These are phyloP conservation scores for Agrilus mali DNA, from an alignment of 2,888 invertebrate species.

Conservation along the genomic window DNA sequence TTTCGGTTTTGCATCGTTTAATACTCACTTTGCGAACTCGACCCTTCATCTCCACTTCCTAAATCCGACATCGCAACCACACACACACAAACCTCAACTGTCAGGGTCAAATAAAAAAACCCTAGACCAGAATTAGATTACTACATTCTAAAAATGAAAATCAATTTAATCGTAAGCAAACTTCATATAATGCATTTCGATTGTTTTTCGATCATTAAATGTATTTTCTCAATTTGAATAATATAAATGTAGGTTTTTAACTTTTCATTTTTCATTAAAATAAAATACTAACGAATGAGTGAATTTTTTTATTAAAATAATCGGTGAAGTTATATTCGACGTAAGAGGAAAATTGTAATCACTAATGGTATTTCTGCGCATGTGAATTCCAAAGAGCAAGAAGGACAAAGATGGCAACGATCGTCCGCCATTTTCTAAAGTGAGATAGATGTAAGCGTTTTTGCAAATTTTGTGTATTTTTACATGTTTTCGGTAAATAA, in stretches of 20 bases:
- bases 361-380: conserved; percentile 5
- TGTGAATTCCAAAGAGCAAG: conserved; percentile 16
- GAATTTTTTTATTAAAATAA: too few species aligned
- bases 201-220: too few species aligned
- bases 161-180: neutral
- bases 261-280: too few species aligned
- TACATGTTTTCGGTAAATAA: conserved; percentile 3
- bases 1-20: neutral
- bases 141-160: conserved; percentile 1
- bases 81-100: conserved; percentile 31
- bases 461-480: conserved; percentile 24
- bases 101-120: conserved; percentile 19
- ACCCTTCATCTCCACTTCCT: conserved; percentile 68
- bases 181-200: too few species aligned
- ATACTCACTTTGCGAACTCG: conserved; percentile 66
- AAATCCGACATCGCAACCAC: conserved; percentile 59
- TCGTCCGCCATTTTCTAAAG: conserved; percentile 38
- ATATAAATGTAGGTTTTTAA: too few species aligned
- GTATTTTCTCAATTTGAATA: too few species aligned
- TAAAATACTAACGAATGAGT: too few species aligned
- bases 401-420: conserved; percentile 37
- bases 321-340: conserved; percentile 5
- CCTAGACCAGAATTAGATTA: conserved; percentile 1
- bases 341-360: neutral
- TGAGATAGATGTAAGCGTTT: conserved; percentile 35